Evolutionary conservation across 2,888 invertebrate genomes (phyloP).

Genomic region (Aleiodes leptofemur): DNA sequence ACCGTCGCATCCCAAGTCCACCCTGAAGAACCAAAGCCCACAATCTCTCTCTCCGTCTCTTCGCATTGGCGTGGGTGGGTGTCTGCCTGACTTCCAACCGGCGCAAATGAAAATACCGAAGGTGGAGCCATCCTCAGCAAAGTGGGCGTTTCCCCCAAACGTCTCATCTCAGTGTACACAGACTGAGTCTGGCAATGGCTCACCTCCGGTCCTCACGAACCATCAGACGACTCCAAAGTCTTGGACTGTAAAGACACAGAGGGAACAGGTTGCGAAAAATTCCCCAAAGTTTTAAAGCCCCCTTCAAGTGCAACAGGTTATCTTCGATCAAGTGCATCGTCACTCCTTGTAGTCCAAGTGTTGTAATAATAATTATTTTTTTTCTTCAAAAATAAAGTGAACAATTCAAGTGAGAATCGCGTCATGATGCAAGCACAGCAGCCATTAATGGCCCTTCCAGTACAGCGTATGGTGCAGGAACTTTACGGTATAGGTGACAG

Average conservation of each 20-base stretch:
- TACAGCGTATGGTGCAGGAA: conserved; percentile 46
- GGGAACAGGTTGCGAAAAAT: conserved; percentile 11
- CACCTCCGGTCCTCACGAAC: conserved; percentile 25
- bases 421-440: conserved; percentile 64
- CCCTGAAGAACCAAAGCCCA: background rate
- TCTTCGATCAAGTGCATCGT: too few species aligned
- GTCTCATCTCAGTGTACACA: too few species aligned
- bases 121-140: conserved; percentile 49
- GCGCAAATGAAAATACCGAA: conserved; percentile 61
- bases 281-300: too few species aligned
- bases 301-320: too few species aligned
- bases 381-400: background rate
- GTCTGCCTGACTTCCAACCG: conserved; percentile 59
- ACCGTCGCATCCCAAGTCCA: conserved; percentile 4
- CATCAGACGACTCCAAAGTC: conserved; percentile 59
- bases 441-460: conserved; percentile 56
- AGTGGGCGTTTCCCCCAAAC: conserved; percentile 34
- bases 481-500: conserved; percentile 64
- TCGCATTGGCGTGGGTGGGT: conserved; percentile 55
- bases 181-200: too few species aligned
- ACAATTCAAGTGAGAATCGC: background rate
- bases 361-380: background rate
- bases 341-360: background rate
- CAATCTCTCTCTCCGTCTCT: conserved; percentile 1
- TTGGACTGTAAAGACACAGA: conserved; percentile 47